phyloP scores from a whole-genome alignment of 2,113 vertebrate genomes.

The Nicator chloris region DNA sequence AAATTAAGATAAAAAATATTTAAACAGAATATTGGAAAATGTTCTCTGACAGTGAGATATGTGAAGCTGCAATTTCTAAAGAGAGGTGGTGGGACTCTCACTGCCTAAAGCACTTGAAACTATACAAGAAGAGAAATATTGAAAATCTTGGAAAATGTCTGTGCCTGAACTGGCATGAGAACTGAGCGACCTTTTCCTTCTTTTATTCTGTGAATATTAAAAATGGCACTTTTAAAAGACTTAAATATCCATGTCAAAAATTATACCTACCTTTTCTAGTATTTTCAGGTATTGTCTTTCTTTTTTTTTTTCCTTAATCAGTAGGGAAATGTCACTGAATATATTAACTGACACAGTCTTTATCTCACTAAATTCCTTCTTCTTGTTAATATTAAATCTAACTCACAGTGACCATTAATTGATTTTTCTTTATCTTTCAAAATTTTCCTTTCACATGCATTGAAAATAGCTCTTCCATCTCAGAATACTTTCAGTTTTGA shows the following conservation, averaged over 20 bases:
- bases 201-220: slow-evolving; percentile 37
- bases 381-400: neutral
- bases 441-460: neutral
- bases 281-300: slow-evolving; percentile 5
- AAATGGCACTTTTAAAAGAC: neutral
- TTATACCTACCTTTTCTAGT: neutral
- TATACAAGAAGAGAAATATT: neutral
- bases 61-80: neutral
- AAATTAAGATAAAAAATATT: slow-evolving; percentile 12
- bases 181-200: slow-evolving; percentile 28
- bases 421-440: slow-evolving; percentile 17
- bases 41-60: neutral
- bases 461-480: neutral
- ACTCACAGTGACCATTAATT: neutral
- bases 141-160: neutral
- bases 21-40: neutral
- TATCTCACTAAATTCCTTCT: slow-evolving; percentile 5
- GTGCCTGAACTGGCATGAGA: slow-evolving; percentile 2
- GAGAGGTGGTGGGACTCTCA: neutral
- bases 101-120: neutral
- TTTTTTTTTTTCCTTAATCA: neutral
- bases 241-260: slow-evolving; percentile 34
- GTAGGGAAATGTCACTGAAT: slow-evolving; percentile 50
- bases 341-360: neutral
- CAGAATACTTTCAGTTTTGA: neutral